Evolutionary conservation across 2,797 vertebrate genomes (phyloP).

Genomic region (Sylvilagus floridanus): DNA sequence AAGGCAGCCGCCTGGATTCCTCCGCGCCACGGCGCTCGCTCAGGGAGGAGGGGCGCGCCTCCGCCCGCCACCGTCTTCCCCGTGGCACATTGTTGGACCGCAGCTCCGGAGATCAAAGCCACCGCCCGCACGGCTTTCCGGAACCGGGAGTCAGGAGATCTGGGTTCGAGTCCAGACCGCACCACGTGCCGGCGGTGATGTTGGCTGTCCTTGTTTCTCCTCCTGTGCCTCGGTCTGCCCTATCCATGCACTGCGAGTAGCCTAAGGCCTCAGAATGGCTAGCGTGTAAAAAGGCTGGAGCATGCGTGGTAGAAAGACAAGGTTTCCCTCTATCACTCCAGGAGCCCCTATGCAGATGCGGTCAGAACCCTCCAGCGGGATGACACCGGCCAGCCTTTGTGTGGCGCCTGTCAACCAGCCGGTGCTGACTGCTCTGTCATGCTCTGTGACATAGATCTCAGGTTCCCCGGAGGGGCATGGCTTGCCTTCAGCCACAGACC

Average conservation of each 20-base stretch:
- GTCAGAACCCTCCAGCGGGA: not conserved
- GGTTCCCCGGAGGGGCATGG: fast-evolving
- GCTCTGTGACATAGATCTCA: not conserved
- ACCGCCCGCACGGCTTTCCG: constrained; percentile 32
- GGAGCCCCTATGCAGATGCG: not conserved
- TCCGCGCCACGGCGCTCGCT: constrained; percentile 62
- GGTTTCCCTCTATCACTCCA: not conserved
- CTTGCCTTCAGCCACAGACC: not conserved
- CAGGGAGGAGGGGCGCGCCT: constrained; percentile 3
- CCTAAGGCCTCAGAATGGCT: not conserved
- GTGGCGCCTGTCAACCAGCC: not conserved
- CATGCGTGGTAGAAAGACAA: not conserved
- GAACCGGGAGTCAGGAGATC: constrained; percentile 8
- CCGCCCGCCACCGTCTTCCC: constrained; percentile 48
- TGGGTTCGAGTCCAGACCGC: constrained; percentile 63
- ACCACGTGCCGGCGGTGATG: not conserved
- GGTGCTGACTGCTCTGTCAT: not conserved
- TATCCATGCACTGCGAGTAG: not conserved
- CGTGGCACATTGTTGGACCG: constrained; percentile 72
- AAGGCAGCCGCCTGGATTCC: constrained; percentile 74
- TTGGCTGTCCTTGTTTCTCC: not conserved
- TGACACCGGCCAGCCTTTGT: not conserved
- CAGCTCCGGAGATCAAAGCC: constrained; percentile 71
- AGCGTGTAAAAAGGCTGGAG: not conserved
- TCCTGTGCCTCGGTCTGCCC: not conserved